Base-by-base conservation (phyloP, 2,113 vertebrate genomes). In the Nothocercus julius region DNA sequence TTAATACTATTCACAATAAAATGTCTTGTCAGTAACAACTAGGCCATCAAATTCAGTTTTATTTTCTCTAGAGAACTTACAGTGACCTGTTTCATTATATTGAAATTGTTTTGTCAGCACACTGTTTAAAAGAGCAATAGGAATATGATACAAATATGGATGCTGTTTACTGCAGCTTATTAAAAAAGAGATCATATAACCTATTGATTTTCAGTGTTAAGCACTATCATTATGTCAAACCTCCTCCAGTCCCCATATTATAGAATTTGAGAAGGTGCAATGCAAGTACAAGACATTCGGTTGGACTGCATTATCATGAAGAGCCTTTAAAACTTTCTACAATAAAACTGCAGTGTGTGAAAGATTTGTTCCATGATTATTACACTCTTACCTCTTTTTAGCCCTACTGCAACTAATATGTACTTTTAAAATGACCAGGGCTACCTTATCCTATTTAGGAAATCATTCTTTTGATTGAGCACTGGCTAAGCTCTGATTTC, bases 101-200 rank as follows among this genome's bases (percentile, higher is more conserved):
- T 28, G 62, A 89, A 95, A 92, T 62, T 76, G 92, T 93, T 95
- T 92, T 92, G 78, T 96, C 91, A 94, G 84, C 89, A 92, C 16
- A 40, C 40, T 64, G 32, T 56, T 93, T 82, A 69, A 64, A 75
- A 89, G 58, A 93, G 78, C 86, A 89, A 64, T 90, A 75, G 58
- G 86, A 34, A 27, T 89, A 49, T 49, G 70, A 44, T 16, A 90
- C 44, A 73, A 82, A 72, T 49, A 90, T 5, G 5, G 87, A 79
- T 58, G 49, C 18, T 36, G 47, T 67, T 92, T 79, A 62, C 53
- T 58, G 11, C 24, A 56, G 79, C 58, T 87, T 82, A 85, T n/a
- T 82, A 58, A 91, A 87, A 84, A 66, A 66, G 38, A 90, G 66
- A 89, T 17, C 53, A 58, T 36, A 79, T 25, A 79, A 40, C 47